Evolutionary conservation across 2,797 vertebrate genomes (phyloP), one percentile per base, ranked within the genome.

Genomic region (Falco biarmicus): DNA sequence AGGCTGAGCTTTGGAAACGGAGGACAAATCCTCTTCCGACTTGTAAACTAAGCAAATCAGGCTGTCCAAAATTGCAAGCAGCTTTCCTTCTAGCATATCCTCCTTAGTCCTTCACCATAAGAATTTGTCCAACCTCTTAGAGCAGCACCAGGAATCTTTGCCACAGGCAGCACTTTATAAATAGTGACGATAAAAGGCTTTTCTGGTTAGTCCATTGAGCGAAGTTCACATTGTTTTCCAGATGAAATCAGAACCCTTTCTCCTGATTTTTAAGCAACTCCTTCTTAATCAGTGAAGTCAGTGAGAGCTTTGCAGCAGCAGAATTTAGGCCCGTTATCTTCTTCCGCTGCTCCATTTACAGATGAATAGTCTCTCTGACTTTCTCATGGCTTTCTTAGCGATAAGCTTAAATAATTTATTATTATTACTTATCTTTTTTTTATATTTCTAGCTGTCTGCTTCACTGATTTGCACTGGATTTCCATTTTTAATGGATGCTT

Each of bases 401-500:
- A 60, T 74, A 74, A 87, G 48, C 31, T 65, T 94, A 66, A 93
- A 91, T 89, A 68, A 92, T 83, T 64, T 87, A 85, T 57, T 73
- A 59, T 41, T 74, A 71, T 87, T 89, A 21, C 93, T 96, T 89
- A 51, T 87, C 41, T 80, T 85, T 87, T 74, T 74, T 48, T 61
- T 60, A 7, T 63, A 47, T 69, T 91, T 47, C 45, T 89, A 37
- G 31, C 7, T 64, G 37, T 74, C 71, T 71, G 84, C 71, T 85
- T 75, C 82, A 75, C 64, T 85, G 68, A 90, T 71, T 93, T 87
- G 56, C n/a, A 50, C 56, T 57, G 53, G 48, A 91, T 91, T 95
- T 94, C 75, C 87, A 80, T 97, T 85, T 93, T 89, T 91, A 89
- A 94, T 87, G 71, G 75, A 28, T 92, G 34, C 21, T 53, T 43